Evolutionary conservation across 2,888 invertebrate species (phyloP), one percentile per base, ranked within the genome.

Genomic region (Digitonthophagus gazella): DNA sequence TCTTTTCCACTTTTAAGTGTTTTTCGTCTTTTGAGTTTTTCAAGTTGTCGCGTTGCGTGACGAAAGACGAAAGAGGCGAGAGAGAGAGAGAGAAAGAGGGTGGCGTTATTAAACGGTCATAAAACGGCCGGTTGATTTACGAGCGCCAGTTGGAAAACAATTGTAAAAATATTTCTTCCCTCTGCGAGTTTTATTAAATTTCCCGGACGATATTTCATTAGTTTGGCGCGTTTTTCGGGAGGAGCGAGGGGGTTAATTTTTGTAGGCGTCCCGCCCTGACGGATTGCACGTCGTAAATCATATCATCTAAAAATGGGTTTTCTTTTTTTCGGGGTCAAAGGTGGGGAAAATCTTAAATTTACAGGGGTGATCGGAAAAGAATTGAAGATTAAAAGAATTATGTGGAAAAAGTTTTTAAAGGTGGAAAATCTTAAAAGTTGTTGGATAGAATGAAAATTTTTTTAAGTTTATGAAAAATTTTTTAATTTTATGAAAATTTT

Each of bases 51-150:
- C 57, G 6, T 3, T 44, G 2, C 28, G 28, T 44, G 28, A 44
- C 28, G 28, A 44, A 44, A 44, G 28, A n/a, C n/a, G n/a, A n/a
- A n/a, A n/a, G n/a, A n/a, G 6, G 57, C 57, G 57, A 5, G 44
- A 5, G 8, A 15, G 19, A 14, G 55, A 65, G 55, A 16, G 20
- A 15, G 65, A 18, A 44, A 19, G 58, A 18, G 54, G 70, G 70
- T 68, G 68, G 65, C 68, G 73, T 72, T 74, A 74, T 74, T 73
- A 74, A 73, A 74, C 73, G 73, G 70, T 70, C 74, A 72, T 74
- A 74, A 73, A 74, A 72, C 72, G 72, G 68, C 65, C 68, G 66
- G 44, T 66, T 75, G 75, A 75, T 75, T 74, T 75, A 74, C 71
- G 66, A 67, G 65, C 58, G 64, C 15, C 66, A 71, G 67, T 72